Percentiles rank a stretch among this genome's conserved stretches.
Conservation (phyloP, 2,888 invertebrate genomes). For the Acrocyrtus sp. region DNA sequence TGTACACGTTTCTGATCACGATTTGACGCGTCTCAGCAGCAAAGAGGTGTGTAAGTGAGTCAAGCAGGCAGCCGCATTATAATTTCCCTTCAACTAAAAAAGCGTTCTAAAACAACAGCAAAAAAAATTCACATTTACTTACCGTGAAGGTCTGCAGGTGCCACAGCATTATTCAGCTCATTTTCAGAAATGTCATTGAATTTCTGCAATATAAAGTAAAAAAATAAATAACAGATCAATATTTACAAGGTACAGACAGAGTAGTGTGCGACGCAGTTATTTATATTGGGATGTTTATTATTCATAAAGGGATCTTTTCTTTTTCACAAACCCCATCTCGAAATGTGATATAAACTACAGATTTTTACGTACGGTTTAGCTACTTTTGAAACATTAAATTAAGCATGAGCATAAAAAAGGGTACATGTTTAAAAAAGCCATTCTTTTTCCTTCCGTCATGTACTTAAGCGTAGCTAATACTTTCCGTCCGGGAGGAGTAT, state of each 20-base stretch:
- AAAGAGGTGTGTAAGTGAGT: too few species aligned
- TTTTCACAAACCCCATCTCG: too few species aligned
- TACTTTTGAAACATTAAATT: neutral
- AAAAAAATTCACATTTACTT: conserved; percentile 18
- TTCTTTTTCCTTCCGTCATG: conserved; percentile 3
- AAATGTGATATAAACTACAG: neutral
- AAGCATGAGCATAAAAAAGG: neutral
- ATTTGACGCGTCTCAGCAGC: too few species aligned
- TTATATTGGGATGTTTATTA: too few species aligned
- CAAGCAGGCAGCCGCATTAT: too few species aligned
- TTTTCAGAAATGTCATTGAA: conserved; percentile 58
- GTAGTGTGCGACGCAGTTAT: too few species aligned
- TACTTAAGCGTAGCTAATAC: conserved; percentile 43
- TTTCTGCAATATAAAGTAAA: conserved; percentile 45
- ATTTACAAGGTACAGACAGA: too few species aligned
- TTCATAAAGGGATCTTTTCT: too few species aligned
- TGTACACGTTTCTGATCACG: too few species aligned
- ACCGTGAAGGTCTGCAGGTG: conserved; percentile 51
- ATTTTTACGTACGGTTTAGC: neutral
- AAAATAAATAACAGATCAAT: conserved; percentile 17
- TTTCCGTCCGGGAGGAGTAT: conserved; percentile 42
- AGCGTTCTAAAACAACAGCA: too few species aligned
- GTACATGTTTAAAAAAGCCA: neutral
- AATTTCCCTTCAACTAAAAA: too few species aligned
- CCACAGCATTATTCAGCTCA: conserved; percentile 44